Evolutionary conservation across 2,113 vertebrate genomes (phyloP).

Genomic region (Seriola rivoliana): DNA sequence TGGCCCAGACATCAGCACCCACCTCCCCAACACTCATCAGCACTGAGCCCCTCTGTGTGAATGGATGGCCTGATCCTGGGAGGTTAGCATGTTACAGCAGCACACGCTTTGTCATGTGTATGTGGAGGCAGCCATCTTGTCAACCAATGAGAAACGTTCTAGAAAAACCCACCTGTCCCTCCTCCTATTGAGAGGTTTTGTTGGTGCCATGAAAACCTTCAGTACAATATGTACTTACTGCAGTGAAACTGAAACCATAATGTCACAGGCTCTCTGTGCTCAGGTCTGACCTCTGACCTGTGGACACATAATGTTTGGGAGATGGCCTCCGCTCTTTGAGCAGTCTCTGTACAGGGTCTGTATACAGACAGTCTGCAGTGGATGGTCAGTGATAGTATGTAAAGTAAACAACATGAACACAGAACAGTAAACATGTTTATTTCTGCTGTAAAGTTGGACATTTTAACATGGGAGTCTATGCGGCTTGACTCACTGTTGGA

Average conservation of each 20-base stretch:
- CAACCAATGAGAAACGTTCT: background rate
- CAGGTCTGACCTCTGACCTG: conserved; percentile 28
- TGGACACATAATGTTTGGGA: conserved; percentile 3
- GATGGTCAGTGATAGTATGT: background rate
- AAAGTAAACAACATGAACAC: background rate
- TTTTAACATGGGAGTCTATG: too few relatives aligned
- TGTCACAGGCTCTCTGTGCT: conserved; percentile 26
- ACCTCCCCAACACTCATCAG: background rate
- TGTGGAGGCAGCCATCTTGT: conserved; percentile 16
- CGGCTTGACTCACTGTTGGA: too few relatives aligned
- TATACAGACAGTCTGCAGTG: too few relatives aligned
- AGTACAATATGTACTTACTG: background rate
- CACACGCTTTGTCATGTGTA: conserved; percentile 10
- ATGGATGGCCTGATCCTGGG: background rate
- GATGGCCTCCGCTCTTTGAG: background rate
- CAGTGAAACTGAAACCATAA: conserved; percentile 9
- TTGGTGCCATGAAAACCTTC: background rate
- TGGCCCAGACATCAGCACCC: background rate
- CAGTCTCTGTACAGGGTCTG: background rate
- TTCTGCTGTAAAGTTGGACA: too few relatives aligned
- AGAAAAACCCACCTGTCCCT: conserved; percentile 12
- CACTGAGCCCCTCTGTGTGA: background rate
- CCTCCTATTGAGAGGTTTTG: conserved; percentile 4
- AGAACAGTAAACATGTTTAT: too few relatives aligned
- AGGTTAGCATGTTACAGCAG: conserved; percentile 1